Conservation (phyloP, 2,888 invertebrate species). For the Flexamia atlantica region DNA sequence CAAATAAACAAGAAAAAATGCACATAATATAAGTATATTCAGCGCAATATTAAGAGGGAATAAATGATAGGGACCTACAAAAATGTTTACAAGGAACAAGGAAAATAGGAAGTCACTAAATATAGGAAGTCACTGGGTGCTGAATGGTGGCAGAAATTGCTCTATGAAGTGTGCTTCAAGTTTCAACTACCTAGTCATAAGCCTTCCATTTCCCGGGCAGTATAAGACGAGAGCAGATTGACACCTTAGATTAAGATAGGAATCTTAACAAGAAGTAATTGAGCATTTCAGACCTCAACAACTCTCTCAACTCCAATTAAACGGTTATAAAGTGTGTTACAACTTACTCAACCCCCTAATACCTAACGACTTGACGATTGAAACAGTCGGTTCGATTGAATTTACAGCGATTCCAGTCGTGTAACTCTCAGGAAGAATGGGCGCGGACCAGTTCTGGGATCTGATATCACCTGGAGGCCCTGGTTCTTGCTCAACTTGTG, state of each 20-base stretch:
- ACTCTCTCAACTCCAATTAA: neutral
- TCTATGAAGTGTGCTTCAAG: too few species aligned
- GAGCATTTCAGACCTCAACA: conserved; percentile 14
- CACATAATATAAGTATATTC: too few species aligned
- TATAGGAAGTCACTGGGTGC: too few species aligned
- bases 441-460: conserved; percentile 42
- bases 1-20: too few species aligned
- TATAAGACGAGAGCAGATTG: neutral
- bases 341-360: neutral
- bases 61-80: too few species aligned
- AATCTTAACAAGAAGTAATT: neutral
- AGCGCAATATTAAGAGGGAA: too few species aligned
- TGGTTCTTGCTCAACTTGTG: conserved; percentile 27
- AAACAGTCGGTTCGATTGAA: neutral
- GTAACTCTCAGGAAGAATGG: conserved; percentile 2
- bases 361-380: neutral
- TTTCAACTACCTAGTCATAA: too few species aligned
- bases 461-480: neutral
- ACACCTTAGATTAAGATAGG: neutral
- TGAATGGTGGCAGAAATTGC: too few species aligned
- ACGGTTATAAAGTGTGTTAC: neutral
- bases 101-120: too few species aligned
- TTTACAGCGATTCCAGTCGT: neutral
- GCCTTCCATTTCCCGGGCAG: too few species aligned
- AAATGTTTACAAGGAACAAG: too few species aligned